phyloP scores from a whole-genome alignment of 2,113 vertebrate species.

The Hemicordylus capensis region DNA sequence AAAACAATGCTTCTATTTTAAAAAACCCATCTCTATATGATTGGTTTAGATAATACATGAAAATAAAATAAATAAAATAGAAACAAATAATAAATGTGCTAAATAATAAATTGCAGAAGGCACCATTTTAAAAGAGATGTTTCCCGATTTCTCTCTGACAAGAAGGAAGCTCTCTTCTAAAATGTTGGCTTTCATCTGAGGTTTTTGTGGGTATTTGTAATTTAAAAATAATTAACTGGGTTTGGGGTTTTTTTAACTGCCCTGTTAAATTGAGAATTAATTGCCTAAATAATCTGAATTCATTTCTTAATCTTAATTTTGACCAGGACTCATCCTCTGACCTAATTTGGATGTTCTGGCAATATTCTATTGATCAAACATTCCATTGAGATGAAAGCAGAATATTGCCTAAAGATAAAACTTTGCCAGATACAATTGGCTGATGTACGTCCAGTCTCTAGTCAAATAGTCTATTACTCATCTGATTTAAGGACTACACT shows the following conservation, averaged over 20 bases:
- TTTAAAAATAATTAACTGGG: not conserved
- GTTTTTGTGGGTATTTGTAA: too few species aligned
- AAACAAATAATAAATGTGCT: too few species aligned
- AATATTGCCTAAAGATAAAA: not conserved
- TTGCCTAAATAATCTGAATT: not conserved
- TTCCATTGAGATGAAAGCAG: slow-evolving; percentile 13
- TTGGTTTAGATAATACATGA: too few species aligned
- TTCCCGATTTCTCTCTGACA: too few species aligned
- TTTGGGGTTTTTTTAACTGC: too few species aligned
- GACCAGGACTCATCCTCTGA: not conserved
- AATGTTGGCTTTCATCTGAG: too few species aligned
- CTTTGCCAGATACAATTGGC: not conserved
- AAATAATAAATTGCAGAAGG: too few species aligned
- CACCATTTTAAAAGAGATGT: too few species aligned
- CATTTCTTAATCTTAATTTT: not conserved
- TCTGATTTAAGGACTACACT: not conserved
- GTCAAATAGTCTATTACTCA: slow-evolving; percentile 18
- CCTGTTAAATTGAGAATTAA: not conserved
- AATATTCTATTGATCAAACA: not conserved
- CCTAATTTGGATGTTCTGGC: not conserved
- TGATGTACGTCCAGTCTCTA: not conserved
- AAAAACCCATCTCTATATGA: too few species aligned
- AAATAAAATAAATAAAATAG: too few species aligned
- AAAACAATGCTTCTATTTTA: too few species aligned
- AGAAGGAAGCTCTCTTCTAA: too few species aligned